Evolutionary conservation across 1,140 invertebrate genomes (phyloP).

Genomic region (Drosophila saltans): DNA sequence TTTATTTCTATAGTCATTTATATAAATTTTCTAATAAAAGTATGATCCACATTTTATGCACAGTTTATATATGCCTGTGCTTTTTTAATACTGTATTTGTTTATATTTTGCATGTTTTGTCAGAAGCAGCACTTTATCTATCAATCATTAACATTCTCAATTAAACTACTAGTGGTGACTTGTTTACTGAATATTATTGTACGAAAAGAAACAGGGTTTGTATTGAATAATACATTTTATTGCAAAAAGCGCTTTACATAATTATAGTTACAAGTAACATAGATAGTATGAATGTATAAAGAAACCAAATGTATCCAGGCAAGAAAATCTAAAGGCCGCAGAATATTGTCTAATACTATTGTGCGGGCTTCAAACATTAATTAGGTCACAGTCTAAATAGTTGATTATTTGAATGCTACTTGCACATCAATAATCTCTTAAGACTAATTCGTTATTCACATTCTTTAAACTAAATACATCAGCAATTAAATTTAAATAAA

Average conservation of each 20-base stretch:
- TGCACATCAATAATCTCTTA: constrained; percentile 37
- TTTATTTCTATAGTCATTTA: background rate
- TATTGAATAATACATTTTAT: constrained; percentile 78
- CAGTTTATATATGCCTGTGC: background rate
- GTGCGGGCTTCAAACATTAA: constrained; percentile 19
- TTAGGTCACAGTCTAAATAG: constrained; percentile 60
- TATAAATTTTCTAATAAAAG: background rate
- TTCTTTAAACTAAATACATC: constrained; percentile 47
- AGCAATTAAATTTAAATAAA: constrained; percentile 34
- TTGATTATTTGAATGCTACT: constrained; percentile 48
- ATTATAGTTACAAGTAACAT: constrained; percentile 62
- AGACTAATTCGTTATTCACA: constrained; percentile 40
- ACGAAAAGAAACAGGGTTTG: constrained; percentile 70
- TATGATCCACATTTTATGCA: background rate
- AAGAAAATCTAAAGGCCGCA: constrained; percentile 59
- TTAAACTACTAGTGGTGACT: background rate
- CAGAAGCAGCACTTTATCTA: background rate
- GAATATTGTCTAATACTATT: constrained; percentile 43
- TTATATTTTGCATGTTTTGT: background rate
- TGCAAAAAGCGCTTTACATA: constrained; percentile 83
- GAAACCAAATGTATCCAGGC: constrained; percentile 66
- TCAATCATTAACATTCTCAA: background rate
- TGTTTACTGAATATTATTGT: constrained; percentile 23
- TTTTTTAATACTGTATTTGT: background rate
- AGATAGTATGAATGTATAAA: constrained; percentile 41